phyloP scores from a whole-genome alignment of 2,888 invertebrate genomes.

The Scaptomyza reducta region DNA sequence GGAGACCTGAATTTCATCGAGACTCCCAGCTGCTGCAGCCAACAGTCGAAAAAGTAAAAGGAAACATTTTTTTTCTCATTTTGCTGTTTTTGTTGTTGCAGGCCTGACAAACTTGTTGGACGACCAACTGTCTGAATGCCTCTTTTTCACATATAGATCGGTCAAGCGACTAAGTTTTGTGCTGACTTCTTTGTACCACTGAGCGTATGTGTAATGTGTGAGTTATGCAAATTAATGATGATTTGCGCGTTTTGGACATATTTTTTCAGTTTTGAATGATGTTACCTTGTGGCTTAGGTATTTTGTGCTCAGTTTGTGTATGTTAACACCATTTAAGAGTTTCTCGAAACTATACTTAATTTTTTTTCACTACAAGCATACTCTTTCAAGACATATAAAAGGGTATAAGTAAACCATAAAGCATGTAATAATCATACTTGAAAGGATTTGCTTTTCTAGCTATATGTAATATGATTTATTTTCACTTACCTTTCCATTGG shows the following conservation, averaged over 20 bases:
- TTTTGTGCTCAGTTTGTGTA: too few species aligned
- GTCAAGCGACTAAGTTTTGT: background rate
- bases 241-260: background rate
- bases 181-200: background rate
- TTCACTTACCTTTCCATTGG: conserved; percentile 83
- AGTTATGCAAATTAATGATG: background rate
- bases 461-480: too few species aligned
- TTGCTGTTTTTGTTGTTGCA: background rate
- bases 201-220: conserved; percentile 32
- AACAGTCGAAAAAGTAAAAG: conserved; percentile 62
- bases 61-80: conserved; percentile 39
- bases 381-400: too few species aligned
- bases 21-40: conserved; percentile 17
- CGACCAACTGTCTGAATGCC: conserved; percentile 10
- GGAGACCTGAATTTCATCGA: conserved; percentile 62
- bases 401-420: too few species aligned
- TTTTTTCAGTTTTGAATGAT: background rate
- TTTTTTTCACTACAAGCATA: too few species aligned
- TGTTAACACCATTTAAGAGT: too few species aligned
- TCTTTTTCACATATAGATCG: conserved; percentile 22
- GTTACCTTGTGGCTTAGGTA: too few species aligned
- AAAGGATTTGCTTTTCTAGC: too few species aligned
- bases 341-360: too few species aligned
- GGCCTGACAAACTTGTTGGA: conserved; percentile 33
- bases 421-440: too few species aligned